Evolutionary conservation across 1,140 invertebrate species (phyloP).

Genomic region (Drosophila kohkoa): DNA sequence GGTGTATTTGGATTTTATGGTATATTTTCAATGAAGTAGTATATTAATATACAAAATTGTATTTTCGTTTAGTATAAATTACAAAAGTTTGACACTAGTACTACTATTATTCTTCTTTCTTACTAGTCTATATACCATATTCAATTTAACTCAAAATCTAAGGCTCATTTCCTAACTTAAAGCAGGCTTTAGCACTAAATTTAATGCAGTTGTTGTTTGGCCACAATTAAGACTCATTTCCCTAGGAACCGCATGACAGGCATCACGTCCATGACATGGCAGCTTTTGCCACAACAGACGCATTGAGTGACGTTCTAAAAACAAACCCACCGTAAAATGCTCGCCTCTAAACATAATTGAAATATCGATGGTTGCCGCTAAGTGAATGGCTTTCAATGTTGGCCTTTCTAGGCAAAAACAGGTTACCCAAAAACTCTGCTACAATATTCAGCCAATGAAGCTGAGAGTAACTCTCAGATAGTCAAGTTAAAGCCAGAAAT

Average conservation of each 20-base stretch:
- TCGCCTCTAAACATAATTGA: conserved; percentile 15
- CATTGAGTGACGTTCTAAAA: not conserved
- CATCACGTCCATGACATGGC: conserved; percentile 5
- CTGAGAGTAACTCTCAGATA: not conserved
- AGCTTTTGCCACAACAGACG: conserved; percentile 18
- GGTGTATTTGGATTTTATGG: no score
- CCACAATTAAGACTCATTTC: not conserved
- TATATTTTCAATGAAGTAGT: no score
- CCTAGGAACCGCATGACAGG: not conserved
- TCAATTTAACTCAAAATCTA: no score
- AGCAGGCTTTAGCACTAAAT: no score
- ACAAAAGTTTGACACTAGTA: no score
- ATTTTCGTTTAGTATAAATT: no score
- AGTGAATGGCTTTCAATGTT: not conserved
- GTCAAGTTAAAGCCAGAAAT: conserved; percentile 5
- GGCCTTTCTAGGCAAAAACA: not conserved
- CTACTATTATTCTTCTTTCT: no score
- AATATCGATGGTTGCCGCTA: conserved; percentile 9
- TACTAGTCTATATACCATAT: no score
- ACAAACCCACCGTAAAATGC: conserved; percentile 8
- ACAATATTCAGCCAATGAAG: conserved; percentile 3
- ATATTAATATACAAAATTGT: no score
- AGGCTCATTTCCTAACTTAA: no score
- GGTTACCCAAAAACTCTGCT: not conserved
- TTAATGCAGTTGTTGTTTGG: no score